These are phyloP conservation scores for Caenorhabditis elegans DNA, from an alignment of 1,140 invertebrate genomes.

Conservation along the genomic window DNA sequence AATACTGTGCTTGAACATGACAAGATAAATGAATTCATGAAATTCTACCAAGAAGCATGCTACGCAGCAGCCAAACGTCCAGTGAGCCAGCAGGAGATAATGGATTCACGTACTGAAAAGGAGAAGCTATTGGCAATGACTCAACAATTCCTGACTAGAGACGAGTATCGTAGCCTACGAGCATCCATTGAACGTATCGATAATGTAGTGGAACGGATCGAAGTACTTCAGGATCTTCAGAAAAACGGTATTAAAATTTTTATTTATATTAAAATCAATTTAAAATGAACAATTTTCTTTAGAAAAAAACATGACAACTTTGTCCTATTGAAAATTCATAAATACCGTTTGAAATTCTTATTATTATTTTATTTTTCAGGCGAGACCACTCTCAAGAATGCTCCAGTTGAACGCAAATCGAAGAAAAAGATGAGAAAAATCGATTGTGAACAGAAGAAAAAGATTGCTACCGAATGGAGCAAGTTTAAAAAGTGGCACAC, in stretches of 20 bases:
- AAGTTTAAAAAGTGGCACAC: background rate
- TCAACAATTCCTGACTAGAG: background rate
- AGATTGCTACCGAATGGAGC: background rate
- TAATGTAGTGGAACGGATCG: background rate
- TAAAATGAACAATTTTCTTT: too few species aligned
- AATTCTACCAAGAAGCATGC: background rate
- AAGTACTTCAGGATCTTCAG: background rate
- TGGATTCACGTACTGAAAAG: constrained; percentile 1
- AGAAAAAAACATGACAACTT: too few species aligned
- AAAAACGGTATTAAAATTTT: constrained; percentile 25
- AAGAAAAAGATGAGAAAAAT: constrained; percentile 15
- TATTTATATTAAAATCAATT: too few species aligned
- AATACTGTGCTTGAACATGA: constrained; percentile 13
- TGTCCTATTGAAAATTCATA: too few species aligned
- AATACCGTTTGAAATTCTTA: too few species aligned
- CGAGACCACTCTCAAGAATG: background rate
- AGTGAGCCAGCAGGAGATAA: background rate
- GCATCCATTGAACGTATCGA: background rate
- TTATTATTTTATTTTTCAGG: background rate
- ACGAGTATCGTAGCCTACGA: background rate
- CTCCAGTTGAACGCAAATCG: background rate
- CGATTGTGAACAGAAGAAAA: background rate
- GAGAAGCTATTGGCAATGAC: background rate
- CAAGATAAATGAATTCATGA: constrained; percentile 6
- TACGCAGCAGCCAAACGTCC: background rate